These are phyloP conservation scores for Cosmia pyralina DNA, from an alignment of 2,888 invertebrate species.

Conservation along the genomic window DNA sequence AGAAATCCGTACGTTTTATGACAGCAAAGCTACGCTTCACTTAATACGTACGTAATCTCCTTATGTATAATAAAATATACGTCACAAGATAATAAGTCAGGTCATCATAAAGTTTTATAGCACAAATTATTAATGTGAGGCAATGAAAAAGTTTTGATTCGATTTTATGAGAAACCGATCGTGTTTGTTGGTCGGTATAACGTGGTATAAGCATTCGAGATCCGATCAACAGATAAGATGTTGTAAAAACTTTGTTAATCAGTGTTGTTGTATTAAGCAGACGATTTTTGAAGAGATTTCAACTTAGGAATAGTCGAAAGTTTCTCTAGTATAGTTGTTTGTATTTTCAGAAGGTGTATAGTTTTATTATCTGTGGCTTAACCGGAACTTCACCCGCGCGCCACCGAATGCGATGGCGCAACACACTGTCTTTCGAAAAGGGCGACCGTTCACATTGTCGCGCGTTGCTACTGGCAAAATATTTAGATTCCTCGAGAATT, in stretches of 20 bases:
- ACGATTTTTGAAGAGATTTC: slow-evolving; percentile 40
- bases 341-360: slow-evolving; percentile 14
- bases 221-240: slow-evolving; percentile 59
- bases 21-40: slow-evolving; percentile 46
- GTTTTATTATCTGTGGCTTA: too few relatives aligned
- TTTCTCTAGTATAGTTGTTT: slow-evolving; percentile 26
- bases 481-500: too few relatives aligned
- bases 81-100: slow-evolving; percentile 65
- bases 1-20: slow-evolving; percentile 64
- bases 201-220: slow-evolving; percentile 41
- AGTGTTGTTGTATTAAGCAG: slow-evolving; percentile 49
- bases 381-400: too few relatives aligned
- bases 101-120: slow-evolving; percentile 64
- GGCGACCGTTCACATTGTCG: too few relatives aligned
- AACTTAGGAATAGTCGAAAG: slow-evolving; percentile 29
- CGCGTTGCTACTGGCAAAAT: too few relatives aligned
- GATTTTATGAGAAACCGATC: slow-evolving; percentile 63
- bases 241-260: slow-evolving; percentile 63
- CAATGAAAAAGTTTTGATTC: slow-evolving; percentile 66
- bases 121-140: slow-evolving; percentile 63
- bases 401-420: too few relatives aligned
- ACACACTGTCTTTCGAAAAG: too few relatives aligned
- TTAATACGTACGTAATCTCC: slow-evolving; percentile 62
- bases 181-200: slow-evolving; percentile 58
- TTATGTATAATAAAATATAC: slow-evolving; percentile 64